Base-by-base conservation (phyloP, 1,140 invertebrate genomes). In the Drosophila nigrodunni region DNA sequence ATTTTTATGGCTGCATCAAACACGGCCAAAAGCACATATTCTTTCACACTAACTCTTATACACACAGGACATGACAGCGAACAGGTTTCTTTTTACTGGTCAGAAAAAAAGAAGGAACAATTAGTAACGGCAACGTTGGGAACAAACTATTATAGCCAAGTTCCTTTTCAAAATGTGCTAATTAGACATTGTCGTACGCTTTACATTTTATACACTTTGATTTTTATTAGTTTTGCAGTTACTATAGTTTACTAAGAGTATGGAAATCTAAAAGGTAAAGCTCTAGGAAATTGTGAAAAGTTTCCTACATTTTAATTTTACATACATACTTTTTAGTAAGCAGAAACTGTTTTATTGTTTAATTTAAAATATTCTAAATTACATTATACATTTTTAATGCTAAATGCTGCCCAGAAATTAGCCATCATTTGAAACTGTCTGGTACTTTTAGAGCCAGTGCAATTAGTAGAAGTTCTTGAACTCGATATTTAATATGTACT, bases 1-100 rank as follows among this genome's bases (percentile, higher is more conserved):
- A 76, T 57, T 78, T 78, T 78, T 78, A 78, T 78, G 73, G 57
- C 61, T 61, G 57, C 66, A 71, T 75, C 75, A 78, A 74, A 39
- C 72, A 60, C 41, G 43, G 46, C 59, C 67, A 21, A 59, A 11
- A n/a, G 18, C 18, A 15, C 3, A 47, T 8, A 47, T 7, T n/a
- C 9, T 43, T 3, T 43, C 9, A 43, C 39, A 43, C n/a, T 21
- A 21, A 21, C 18, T 21, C 18, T 21, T 21, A 47, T 8, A 7
- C 3, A 47, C 18, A 47, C 7, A 21, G 15, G 11, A n/a, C 41
- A 43, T 43, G 11, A 43, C 41, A 43, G 41, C 4, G n/a, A 13
- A 1, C 41, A n/a, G 6, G 11, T 43, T 43, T 43, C 11, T n/a
- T 13, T 13, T n/a, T 11, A n/a, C 11, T 43, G 11, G 6, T 6